Evolutionary conservation across 2,888 invertebrate genomes (phyloP).

Genomic region (Caenorhabditis sp.): DNA sequence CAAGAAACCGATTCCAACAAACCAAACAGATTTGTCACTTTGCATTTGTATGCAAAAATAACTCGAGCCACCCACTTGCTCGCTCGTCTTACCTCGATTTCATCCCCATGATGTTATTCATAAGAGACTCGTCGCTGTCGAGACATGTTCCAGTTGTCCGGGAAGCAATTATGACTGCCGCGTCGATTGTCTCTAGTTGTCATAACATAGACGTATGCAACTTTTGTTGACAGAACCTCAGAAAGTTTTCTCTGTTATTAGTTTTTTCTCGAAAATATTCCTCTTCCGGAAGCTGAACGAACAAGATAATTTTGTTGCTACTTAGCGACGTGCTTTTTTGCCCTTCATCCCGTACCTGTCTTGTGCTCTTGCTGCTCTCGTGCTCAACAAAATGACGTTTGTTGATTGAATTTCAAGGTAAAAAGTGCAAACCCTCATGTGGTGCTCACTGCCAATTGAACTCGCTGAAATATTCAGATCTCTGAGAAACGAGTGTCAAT

Average conservation of each 20-base stretch:
- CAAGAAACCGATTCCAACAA: background rate
- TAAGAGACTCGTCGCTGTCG: background rate
- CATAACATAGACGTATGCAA: background rate
- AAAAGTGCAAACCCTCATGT: constrained; percentile 15
- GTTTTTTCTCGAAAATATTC: too few relatives aligned
- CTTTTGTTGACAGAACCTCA: background rate
- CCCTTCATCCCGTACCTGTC: background rate
- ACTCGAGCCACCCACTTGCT: constrained; percentile 1
- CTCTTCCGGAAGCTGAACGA: too few relatives aligned
- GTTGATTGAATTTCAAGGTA: too few relatives aligned
- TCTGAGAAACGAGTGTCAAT: constrained; percentile 26
- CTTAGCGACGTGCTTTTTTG: too few relatives aligned
- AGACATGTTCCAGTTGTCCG: constrained; percentile 2
- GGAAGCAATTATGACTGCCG: background rate
- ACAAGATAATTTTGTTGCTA: too few relatives aligned
- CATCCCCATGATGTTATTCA: constrained; percentile 5
- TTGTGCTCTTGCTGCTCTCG: too few relatives aligned
- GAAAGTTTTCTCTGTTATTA: too few relatives aligned
- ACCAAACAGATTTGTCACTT: constrained; percentile 6
- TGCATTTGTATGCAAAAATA: constrained; percentile 1
- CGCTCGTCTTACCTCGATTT: background rate
- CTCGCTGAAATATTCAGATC: constrained; percentile 25
- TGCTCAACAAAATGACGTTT: constrained; percentile 14
- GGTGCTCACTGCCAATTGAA: background rate
- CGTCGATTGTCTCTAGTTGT: background rate